phyloP scores from a whole-genome alignment of 1,140 invertebrate species.

The Leptopilina boulardi region DNA sequence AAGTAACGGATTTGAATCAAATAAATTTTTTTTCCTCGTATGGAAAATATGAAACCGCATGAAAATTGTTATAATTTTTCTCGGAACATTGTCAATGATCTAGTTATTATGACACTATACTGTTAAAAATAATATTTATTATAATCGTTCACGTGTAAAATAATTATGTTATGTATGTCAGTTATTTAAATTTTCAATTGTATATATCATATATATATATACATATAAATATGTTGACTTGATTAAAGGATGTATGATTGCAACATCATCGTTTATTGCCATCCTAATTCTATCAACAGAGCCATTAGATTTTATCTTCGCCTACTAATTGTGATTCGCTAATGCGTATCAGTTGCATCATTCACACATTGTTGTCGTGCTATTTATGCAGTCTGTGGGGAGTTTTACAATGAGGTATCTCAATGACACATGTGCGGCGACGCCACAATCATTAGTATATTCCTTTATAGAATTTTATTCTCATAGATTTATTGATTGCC shows the following conservation, averaged over 20 bases:
- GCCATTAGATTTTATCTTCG: constrained; percentile 12
- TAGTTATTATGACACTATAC: too few species aligned
- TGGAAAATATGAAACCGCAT: too few species aligned
- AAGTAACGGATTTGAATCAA: too few species aligned
- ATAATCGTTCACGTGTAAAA: too few species aligned
- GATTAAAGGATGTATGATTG: constrained; percentile 20
- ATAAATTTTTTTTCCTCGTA: too few species aligned
- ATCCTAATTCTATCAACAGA: constrained; percentile 32
- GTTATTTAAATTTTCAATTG: constrained; percentile 1
- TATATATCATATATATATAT: not conserved
- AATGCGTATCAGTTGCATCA: constrained; percentile 22
- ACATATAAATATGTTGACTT: constrained; percentile 1
- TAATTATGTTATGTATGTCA: not conserved
- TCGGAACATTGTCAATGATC: too few species aligned
- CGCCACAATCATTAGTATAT: constrained; percentile 12
- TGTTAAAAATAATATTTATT: too few species aligned
- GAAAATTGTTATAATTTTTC: not conserved
- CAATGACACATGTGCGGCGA: constrained; percentile 10
- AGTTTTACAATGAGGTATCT: constrained; percentile 17
- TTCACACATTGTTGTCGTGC: constrained; percentile 29
- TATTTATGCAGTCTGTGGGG: constrained; percentile 21
- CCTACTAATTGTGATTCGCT: constrained; percentile 23
- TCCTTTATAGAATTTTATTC: constrained; percentile 17
- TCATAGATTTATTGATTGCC: not conserved
- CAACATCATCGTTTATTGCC: constrained; percentile 16